phyloP scores from a whole-genome alignment of 2,888 invertebrate genomes.

The Watsonalla binaria region DNA sequence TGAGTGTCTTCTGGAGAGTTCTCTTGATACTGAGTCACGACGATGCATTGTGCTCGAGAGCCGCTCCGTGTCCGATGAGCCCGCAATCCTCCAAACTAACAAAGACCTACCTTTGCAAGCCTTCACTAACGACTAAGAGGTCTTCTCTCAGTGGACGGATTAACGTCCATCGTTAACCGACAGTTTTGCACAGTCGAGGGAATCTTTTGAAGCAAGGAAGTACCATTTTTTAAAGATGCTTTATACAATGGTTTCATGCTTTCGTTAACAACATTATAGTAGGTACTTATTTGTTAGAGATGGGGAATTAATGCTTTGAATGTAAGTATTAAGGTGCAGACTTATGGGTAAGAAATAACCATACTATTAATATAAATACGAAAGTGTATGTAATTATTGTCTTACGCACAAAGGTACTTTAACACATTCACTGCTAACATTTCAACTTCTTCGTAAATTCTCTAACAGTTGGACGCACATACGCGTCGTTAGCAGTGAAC shows the following conservation, averaged over 20 bases:
- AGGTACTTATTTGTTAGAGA: no score
- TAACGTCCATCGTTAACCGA: slow-evolving; percentile 36
- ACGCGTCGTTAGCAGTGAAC: no score
- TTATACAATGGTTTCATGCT: slow-evolving; percentile 7
- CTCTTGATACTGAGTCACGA: slow-evolving; percentile 34
- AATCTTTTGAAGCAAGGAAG: slow-evolving; percentile 48
- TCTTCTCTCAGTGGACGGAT: slow-evolving; percentile 29
- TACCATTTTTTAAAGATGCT: slow-evolving; percentile 23
- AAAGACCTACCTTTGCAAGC: slow-evolving; percentile 13
- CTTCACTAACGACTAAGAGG: slow-evolving; percentile 11
- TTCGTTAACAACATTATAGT: slow-evolving; percentile 7
- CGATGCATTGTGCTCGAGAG: slow-evolving; percentile 47
- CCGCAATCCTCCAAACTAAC: slow-evolving; percentile 25
- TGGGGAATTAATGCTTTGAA: no score
- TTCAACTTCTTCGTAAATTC: no score
- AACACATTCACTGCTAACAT: no score
- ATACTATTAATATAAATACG: no score
- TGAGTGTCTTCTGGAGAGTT: slow-evolving; percentile 20
- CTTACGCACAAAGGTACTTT: no score
- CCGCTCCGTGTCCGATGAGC: slow-evolving; percentile 49
- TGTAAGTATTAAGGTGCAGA: no score
- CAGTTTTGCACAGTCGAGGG: slow-evolving; percentile 45
- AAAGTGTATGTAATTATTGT: no score
- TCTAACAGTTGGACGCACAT: no score
- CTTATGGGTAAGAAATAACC: no score